phyloP scores from a whole-genome alignment of 2,888 invertebrate genomes.

The Pediacus dermestoides region DNA sequence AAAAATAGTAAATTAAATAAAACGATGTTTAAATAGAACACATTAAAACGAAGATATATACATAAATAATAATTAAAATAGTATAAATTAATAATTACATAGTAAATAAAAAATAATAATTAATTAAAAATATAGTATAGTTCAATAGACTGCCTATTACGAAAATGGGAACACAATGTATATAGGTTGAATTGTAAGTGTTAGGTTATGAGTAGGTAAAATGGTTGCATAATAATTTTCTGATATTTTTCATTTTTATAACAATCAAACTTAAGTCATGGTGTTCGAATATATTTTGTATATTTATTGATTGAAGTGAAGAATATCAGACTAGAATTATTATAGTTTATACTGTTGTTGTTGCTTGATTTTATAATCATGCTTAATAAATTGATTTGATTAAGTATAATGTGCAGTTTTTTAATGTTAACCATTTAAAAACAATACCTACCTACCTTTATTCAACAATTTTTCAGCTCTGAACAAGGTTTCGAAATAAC shows the following conservation, averaged over 20 bases:
- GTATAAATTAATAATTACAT: slow-evolving; percentile 17
- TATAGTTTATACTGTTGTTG: slow-evolving; percentile 34
- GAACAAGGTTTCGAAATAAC: too few relatives aligned
- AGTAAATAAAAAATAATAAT: slow-evolving; percentile 13
- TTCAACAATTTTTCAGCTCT: too few relatives aligned
- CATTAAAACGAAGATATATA: slow-evolving; percentile 6
- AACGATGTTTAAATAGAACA: slow-evolving; percentile 5
- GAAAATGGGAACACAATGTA: slow-evolving; percentile 38
- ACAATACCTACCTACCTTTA: too few relatives aligned
- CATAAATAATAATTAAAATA: slow-evolving; percentile 20
- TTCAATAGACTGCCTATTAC: slow-evolving; percentile 31
- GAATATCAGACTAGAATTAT: slow-evolving; percentile 8
- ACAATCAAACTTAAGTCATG: too few relatives aligned
- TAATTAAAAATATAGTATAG: slow-evolving; percentile 17
- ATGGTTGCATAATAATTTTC: too few relatives aligned
- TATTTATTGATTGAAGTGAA: slow-evolving; percentile 3
- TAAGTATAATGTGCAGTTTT: too few relatives aligned
- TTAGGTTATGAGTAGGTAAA: slow-evolving; percentile 26
- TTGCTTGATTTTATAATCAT: slow-evolving; percentile 53
- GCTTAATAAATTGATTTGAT: slow-evolving; percentile 35
- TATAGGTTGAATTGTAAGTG: slow-evolving; percentile 28
- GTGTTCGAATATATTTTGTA: too few relatives aligned
- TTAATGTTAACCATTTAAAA: too few relatives aligned
- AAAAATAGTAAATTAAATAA: slow-evolving; percentile 7
- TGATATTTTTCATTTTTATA: too few relatives aligned